These are phyloP conservation scores for Akabosia matsudoensis DNA, from an alignment of 1,140 invertebrate species.

Conservation along the genomic window DNA sequence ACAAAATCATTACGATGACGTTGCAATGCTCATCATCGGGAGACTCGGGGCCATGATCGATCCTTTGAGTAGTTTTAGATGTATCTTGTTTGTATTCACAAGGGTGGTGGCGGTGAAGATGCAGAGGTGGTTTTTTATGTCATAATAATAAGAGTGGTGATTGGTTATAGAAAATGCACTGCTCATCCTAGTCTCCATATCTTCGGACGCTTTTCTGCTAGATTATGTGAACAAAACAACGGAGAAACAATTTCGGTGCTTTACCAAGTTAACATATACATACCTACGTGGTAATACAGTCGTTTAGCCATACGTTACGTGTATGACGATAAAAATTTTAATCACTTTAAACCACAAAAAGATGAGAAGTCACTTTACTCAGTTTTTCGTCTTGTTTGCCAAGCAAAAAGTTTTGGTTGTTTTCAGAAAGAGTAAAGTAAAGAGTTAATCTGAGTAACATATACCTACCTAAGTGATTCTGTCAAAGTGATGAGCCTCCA, in stretches of 20 bases:
- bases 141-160: background rate
- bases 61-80: too few species aligned
- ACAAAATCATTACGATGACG: conserved; percentile 9
- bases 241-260: background rate
- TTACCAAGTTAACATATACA: background rate
- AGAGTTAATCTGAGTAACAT: too few species aligned
- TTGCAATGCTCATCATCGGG: background rate
- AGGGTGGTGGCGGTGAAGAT: background rate
- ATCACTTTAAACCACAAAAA: conserved; percentile 7
- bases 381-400: conserved; percentile 4
- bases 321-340: background rate
- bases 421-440: too few species aligned
- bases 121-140: too few species aligned
- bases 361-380: conserved; percentile 5
- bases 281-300: background rate
- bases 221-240: too few species aligned
- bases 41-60: background rate
- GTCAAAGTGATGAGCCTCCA: too few species aligned
- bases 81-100: background rate
- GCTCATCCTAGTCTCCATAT: too few species aligned
- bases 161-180: too few species aligned
- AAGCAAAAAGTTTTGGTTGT: too few species aligned
- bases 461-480: too few species aligned
- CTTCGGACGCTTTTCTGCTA: too few species aligned
- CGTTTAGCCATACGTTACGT: background rate